Conservation (phyloP, 2,797 vertebrate genomes). For the Manis crassicaudata region DNA sequence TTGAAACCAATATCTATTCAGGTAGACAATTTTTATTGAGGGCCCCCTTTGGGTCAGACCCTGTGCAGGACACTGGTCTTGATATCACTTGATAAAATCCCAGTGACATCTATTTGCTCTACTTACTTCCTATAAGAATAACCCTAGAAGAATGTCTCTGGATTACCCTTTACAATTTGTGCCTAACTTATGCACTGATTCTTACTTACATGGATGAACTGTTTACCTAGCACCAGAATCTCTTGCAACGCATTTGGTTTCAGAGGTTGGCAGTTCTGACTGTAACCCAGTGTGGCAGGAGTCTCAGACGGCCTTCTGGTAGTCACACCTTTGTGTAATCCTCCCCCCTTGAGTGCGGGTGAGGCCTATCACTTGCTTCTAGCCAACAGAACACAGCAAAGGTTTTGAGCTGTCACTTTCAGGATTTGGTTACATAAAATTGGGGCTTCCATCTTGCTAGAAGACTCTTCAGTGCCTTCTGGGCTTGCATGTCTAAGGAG, state of each 20-base stretch:
- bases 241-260: neutral
- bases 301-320: neutral
- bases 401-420: neutral
- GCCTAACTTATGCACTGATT: neutral
- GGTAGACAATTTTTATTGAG: neutral
- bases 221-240: neutral
- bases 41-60: neutral
- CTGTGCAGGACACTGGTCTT: neutral
- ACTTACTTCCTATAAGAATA: neutral
- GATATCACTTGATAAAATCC: neutral
- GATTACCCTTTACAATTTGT: neutral
- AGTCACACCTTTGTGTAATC: neutral
- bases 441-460: neutral
- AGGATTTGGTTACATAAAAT: neutral
- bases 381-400: neutral
- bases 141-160: neutral
- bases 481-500: neutral
- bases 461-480: neutral
- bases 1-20: conserved; percentile 38
- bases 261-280: neutral
- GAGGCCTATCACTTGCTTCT: neutral
- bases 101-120: neutral
- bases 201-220: neutral
- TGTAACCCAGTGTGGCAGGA: neutral
- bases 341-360: neutral